Evolutionary conservation across 2,113 vertebrate genomes (phyloP), one percentile per base, ranked within the genome.

Genomic region (Strigops habroptila): DNA sequence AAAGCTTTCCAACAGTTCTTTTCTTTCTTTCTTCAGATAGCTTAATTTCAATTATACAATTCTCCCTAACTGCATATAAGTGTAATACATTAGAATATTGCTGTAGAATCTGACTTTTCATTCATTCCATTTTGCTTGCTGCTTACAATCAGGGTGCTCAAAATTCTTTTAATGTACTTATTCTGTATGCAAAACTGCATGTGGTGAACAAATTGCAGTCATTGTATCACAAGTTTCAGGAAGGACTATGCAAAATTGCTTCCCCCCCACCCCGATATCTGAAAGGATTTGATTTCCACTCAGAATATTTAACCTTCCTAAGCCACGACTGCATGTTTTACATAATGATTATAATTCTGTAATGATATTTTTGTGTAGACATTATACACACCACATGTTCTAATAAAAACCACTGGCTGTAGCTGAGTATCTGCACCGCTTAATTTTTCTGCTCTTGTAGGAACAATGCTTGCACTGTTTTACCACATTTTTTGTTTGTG

Each of bases 31-130:
- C 93, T 96, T 92, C 82, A 95, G 73, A 85, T 75, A 10, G 33
- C 78, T 95, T 96, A 83, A 97, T 97, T 97, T 96, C 86, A 82
- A 95, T 95, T 87, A 93, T 68, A 65, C 82, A 93, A 93, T 93
- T 95, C 71, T 92, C 73, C 84, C 43, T 86, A 97, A 97, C 73
- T 97, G 75, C 67, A 88, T 83, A 78, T 86, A 96, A 73, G 71
- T 96, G 49, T 86, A 48, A 96, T 84, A 92, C 82, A 92, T 86
- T 73, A 95, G 81, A 94, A 93, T 89, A 95, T 78, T 95, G 35
- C 53, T 7, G 1, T 53, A 90, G 33, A 62, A 76, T 93, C 44
- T 96, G 76, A 69, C 75, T 94, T 96, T 91, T 93, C 48, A 95
- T 69, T 96, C 59, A 83, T 89, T 84, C 78, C 21, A 35, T 95